A percentile compares a stretch with the other conserved stretches of the same genome.
phyloP scores from a whole-genome alignment of 2,888 invertebrate genomes.

The Rotaria magnacalcarata region DNA sequence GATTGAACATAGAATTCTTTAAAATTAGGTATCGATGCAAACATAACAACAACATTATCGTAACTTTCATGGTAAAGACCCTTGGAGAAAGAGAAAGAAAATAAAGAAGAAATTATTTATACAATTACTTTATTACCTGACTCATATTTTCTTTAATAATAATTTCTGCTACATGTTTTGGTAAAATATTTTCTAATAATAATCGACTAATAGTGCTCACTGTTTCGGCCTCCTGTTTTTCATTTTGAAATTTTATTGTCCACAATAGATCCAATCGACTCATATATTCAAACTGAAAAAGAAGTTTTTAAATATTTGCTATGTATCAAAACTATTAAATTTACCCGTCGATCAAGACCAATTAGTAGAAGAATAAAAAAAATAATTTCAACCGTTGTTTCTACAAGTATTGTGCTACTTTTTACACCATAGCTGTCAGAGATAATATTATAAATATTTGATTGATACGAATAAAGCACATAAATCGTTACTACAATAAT shows the following conservation, averaged over 20 bases:
- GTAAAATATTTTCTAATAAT: slow-evolving; percentile 87
- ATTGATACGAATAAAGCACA: slow-evolving; percentile 30
- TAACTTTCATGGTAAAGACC: slow-evolving; percentile 79
- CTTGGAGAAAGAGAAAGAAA: background rate
- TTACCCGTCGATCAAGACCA: slow-evolving; percentile 40
- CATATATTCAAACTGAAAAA: slow-evolving; percentile 76
- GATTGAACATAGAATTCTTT: slow-evolving; percentile 93
- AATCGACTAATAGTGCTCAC: slow-evolving; percentile 95
- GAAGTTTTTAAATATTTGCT: background rate
- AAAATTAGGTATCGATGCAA: slow-evolving; percentile 94
- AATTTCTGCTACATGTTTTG: slow-evolving; percentile 88
- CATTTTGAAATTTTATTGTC: slow-evolving; percentile 81
- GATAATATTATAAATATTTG: slow-evolving; percentile 37
- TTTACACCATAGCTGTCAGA: background rate
- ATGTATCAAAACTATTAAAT: background rate
- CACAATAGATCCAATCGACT: slow-evolving; percentile 85
- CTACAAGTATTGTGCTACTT: slow-evolving; percentile 8
- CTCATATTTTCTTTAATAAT: slow-evolving; percentile 67
- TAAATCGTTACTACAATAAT: slow-evolving; percentile 10
- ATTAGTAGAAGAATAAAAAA: slow-evolving; percentile 41
- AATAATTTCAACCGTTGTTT: slow-evolving; percentile 35
- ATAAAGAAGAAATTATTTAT: too few relatives aligned
- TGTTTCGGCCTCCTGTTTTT: slow-evolving; percentile 89
- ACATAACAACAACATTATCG: slow-evolving; percentile 89
- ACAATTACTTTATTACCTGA: background rate